Evolutionary conservation across 1,140 invertebrate species (phyloP), one percentile per base, ranked within the genome.

Genomic region (Cherax quadricarinatus): DNA sequence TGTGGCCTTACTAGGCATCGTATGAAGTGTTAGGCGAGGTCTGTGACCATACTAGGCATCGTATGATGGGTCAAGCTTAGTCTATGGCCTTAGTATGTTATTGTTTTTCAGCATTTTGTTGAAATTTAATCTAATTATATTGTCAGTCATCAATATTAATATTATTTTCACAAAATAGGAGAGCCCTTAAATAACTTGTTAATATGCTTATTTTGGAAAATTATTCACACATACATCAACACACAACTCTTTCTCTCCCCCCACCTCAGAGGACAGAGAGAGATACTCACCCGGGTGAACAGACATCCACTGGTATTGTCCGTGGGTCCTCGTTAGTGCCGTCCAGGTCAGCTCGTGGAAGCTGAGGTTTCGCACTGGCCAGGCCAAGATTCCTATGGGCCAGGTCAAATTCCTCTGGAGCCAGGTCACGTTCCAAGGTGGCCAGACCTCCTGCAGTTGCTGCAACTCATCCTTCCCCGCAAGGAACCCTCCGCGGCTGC

Each of bases 301-400:
- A 5, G 86, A 79, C 49, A 88, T 30, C 86, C 86, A 88, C 73
- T 88, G 86, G 51, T 79, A 79, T 2, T 51, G 86, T 2, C 86
- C 86, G 1, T 80, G 16, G 53, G 80, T 75, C 16, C 3, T 6
- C 0, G 49, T 48, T 4, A 88, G 86, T 0, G 86, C 86, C 16
- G 86, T 88, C 86, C 86, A 88, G 16, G 86, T 88, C 24, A 88
- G n/a, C 53, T 80, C 66, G 1, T 79, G 49, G 18, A 30, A 14
- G 4, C 75, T 79, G 30, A 88, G 24, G 57, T 88, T 70, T 21
- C 51, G 41, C 51, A 80, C 60, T 0, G 79, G 79, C 16, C 21
- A 51, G 79, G 79, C 51, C 79, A 81, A 21, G 70, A 75, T 7
- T 7, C 21, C 81, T 9, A 83, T 18, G 16, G 51, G 14, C n/a